Evolutionary conservation across 2,888 invertebrate species (phyloP).

Genomic region (Agrotis ipsilon): DNA sequence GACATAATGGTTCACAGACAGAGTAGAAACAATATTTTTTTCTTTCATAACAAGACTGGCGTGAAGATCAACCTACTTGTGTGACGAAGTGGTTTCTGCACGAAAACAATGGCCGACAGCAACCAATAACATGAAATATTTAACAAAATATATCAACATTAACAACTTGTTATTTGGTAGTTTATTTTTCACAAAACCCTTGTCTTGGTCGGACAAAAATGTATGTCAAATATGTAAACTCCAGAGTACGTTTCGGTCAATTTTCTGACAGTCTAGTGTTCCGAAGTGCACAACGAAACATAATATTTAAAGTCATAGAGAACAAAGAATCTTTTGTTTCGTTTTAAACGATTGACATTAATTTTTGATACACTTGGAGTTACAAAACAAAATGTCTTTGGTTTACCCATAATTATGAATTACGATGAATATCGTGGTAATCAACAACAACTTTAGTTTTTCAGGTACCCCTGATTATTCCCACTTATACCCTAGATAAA

Average conservation of each 20-base stretch:
- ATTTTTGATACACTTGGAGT: slow-evolving; percentile 26
- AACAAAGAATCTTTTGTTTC: slow-evolving; percentile 51
- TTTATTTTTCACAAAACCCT: slow-evolving; percentile 47
- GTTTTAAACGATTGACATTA: slow-evolving; percentile 29
- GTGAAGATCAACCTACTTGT: slow-evolving; percentile 59
- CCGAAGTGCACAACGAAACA: slow-evolving; percentile 36
- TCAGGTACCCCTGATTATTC: not conserved
- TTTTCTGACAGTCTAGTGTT: slow-evolving; percentile 43
- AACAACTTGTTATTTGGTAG: slow-evolving; percentile 40
- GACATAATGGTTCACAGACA: slow-evolving; percentile 20
- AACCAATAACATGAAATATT: slow-evolving; percentile 66
- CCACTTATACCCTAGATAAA: too few relatives aligned
- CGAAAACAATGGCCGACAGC: slow-evolving; percentile 50
- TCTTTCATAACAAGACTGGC: slow-evolving; percentile 49
- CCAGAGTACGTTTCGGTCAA: slow-evolving; percentile 37
- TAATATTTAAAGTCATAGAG: slow-evolving; percentile 39
- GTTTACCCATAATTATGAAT: not conserved
- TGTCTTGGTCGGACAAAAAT: slow-evolving; percentile 34
- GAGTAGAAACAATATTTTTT: slow-evolving; percentile 40
- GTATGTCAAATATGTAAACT: slow-evolving; percentile 41
- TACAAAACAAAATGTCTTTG: slow-evolving; percentile 1
- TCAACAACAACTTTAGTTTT: not conserved
- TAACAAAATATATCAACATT: slow-evolving; percentile 63
- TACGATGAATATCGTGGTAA: not conserved
- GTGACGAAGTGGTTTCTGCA: slow-evolving; percentile 25